Evolutionary conservation across 2,113 vertebrate species (phyloP), one percentile per base, ranked within the genome.

Genomic region (Callaeas wilsoni): DNA sequence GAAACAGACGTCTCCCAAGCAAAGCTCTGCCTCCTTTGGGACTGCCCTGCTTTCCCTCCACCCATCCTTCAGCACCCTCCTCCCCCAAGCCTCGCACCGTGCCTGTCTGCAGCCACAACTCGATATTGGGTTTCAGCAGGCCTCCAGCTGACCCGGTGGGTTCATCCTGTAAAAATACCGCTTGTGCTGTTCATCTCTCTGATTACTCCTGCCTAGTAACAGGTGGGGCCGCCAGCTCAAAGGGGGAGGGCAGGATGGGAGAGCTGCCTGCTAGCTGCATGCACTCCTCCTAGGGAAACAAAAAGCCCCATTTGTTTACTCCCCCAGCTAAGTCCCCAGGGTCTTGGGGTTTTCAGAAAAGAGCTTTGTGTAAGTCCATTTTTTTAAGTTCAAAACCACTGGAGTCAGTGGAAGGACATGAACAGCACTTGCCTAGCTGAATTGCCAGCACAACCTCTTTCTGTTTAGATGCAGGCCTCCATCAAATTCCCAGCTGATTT

Each of bases 161-260:
- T 93, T 96, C 94, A 92, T 82, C 94, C 92, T 87, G 94, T 84
- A 96, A 93, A 97, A 96, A 95, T 93, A 97, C 88, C 2, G 4
- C 93, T 50, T 71, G 83, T 93, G 90, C 89, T 15, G 12, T 46
- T 95, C 7, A 7, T 95, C 76, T 92, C 88, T 93, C 94, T 94
- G 83, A 81, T 96, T 95, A 75, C 96, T 87, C 69, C 84, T 71
- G 83, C 88, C 75, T 82, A 30, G 4, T 37, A 89, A 95, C 96
- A 97, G 93, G 96, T 97, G 96, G 90, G 80, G 33, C 77, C 92
- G 80, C 82, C 75, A 93, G 79, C 71, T 55, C 6, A 2, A 64
- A 91, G 73, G 6, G 76, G 52, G 60, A 85, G 80, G 52, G 83
- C 35, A 86, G 29, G n/a, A 65, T 26, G 46, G 70, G 69, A 92